Conservation (phyloP, 2,113 vertebrate genomes). For the Haemorhous mexicanus region DNA sequence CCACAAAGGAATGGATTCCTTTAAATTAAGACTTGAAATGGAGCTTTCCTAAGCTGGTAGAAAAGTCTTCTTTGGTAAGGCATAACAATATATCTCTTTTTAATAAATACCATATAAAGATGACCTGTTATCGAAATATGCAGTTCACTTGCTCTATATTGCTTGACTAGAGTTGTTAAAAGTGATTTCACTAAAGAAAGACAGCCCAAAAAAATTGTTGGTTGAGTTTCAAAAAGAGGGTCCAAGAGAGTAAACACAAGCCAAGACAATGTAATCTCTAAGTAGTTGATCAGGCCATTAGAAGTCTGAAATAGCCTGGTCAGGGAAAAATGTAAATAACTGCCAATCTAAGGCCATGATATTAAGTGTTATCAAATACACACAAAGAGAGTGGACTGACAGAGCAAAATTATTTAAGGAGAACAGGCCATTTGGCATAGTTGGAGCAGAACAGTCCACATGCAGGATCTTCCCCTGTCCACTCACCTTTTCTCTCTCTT, state of each 20-base stretch:
- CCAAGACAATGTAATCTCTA: background rate
- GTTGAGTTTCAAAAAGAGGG: background rate
- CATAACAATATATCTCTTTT: background rate
- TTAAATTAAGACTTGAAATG: background rate
- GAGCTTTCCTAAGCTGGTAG: background rate
- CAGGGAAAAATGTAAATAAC: background rate
- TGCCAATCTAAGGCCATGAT: background rate
- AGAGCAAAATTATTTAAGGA: background rate
- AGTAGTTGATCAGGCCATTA: background rate
- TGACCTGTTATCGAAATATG: background rate
- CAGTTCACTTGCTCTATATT: background rate
- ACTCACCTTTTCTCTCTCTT: background rate
- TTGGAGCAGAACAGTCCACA: background rate
- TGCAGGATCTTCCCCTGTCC: background rate
- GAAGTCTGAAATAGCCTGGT: background rate
- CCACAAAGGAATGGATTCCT: background rate
- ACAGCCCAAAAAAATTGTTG: background rate
- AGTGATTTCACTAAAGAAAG: background rate
- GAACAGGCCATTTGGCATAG: background rate
- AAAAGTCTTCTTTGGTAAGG: background rate
- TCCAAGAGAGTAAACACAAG: background rate
- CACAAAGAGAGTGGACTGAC: rapidly evolving
- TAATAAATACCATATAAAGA: background rate
- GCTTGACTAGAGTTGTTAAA: background rate
- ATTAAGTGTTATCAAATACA: background rate